Evolutionary conservation across 2,888 invertebrate genomes (phyloP).

Genomic region (Girardia tigrina): DNA sequence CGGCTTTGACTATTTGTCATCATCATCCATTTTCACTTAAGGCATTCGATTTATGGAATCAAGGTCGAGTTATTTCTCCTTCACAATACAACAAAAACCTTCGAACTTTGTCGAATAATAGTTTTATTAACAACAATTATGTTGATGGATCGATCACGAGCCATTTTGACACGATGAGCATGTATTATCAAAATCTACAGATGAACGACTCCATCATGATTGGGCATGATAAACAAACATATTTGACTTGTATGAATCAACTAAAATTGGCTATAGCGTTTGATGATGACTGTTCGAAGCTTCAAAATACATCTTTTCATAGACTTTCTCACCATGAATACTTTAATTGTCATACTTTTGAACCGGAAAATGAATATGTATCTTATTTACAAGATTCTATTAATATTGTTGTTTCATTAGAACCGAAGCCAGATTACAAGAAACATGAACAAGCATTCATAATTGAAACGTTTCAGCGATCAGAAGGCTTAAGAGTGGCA

Average conservation of each 20-base stretch:
- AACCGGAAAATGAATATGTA: background rate
- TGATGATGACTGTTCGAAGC: conserved; percentile 34
- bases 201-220: background rate
- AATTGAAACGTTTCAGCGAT: conserved; percentile 29
- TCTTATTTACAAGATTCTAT: conserved; percentile 25
- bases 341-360: conserved; percentile 34
- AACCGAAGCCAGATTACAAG: conserved; percentile 33
- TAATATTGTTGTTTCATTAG: conserved; percentile 30
- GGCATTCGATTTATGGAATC: conserved; percentile 25
- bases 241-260: conserved; percentile 31
- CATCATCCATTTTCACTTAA: conserved; percentile 30
- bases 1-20: conserved; percentile 32
- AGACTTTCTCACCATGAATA: conserved; percentile 31
- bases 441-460: conserved; percentile 35
- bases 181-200: conserved; percentile 35
- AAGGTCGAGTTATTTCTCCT: conserved; percentile 24
- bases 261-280: background rate
- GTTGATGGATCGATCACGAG: no score
- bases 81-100: conserved; percentile 28
- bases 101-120: background rate
- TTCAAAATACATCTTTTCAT: background rate
- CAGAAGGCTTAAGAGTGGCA: conserved; percentile 31
- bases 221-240: conserved; percentile 25
- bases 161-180: conserved; percentile 28
- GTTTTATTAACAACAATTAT: background rate